Conservation (phyloP, 2,797 vertebrate species). For the Poecilia gillii region DNA sequence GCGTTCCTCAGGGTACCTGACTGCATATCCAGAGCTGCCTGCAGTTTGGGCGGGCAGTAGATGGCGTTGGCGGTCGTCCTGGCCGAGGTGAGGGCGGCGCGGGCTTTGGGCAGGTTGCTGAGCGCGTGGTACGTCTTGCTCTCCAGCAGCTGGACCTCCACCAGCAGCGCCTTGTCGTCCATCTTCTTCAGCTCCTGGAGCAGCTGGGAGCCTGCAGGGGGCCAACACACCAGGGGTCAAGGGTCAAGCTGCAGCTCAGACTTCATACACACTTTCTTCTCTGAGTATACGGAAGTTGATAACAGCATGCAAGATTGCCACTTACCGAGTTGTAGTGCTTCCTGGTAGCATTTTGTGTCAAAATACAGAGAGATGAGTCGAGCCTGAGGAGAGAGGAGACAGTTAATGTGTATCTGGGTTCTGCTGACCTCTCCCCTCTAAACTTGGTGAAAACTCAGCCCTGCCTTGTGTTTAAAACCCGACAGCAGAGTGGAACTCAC, state of each 20-base stretch:
- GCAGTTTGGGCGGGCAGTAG: constrained; percentile 98
- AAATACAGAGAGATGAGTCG: constrained; percentile 97
- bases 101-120: constrained; percentile 96
- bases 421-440: neutral
- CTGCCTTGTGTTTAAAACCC: neutral
- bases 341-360: constrained; percentile 97
- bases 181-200: constrained; percentile 98
- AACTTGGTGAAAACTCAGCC: neutral
- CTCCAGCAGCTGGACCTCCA: constrained; percentile 98
- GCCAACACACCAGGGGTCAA: neutral
- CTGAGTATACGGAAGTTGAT: neutral
- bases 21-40: constrained; percentile 98
- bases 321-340: constrained; percentile 95
- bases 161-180: constrained; percentile 98
- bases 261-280: neutral
- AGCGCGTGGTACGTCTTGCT: constrained; percentile 98
- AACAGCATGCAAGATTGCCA: neutral
- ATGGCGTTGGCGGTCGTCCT: constrained; percentile 98
- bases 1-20: constrained; percentile 83
- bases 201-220: constrained; percentile 87
- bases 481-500: neutral
- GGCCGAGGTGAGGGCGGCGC: constrained; percentile 96
- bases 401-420: neutral
- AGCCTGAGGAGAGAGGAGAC: constrained; percentile 78
- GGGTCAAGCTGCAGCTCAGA: neutral